A percentile compares a stretch with the other conserved stretches of the same genome.
Evolutionary conservation across 53 echinoderm and acorn worm species (phyloP).

Genomic region (Crossaster papposus): DNA sequence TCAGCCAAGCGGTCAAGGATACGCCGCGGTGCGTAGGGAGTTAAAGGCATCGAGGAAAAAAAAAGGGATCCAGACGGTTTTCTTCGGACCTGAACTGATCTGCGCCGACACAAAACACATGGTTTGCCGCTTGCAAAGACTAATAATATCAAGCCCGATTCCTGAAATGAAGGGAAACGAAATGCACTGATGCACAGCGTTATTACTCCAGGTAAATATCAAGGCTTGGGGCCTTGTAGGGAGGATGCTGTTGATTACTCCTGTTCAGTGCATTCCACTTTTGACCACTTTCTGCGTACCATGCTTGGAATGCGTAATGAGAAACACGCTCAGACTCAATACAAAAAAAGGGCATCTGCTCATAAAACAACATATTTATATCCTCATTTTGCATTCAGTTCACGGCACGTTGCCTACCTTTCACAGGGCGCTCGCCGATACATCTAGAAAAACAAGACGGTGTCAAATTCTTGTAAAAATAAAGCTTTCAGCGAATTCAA

Average conservation of each 20-base stretch:
- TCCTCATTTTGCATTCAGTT: not conserved
- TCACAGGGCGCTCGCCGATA: not conserved
- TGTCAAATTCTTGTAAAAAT: not conserved
- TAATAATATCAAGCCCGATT: slow-evolving; percentile 7
- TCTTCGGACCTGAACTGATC: slow-evolving; percentile 33
- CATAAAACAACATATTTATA: not conserved
- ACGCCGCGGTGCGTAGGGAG: not conserved
- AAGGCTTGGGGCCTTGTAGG: not conserved
- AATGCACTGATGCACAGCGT: not conserved
- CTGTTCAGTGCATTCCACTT: not conserved
- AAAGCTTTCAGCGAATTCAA: not conserved
- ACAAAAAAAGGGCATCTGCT: not conserved
- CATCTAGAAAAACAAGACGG: not conserved
- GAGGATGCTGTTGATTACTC: not conserved
- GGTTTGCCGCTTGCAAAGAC: slow-evolving; percentile 39
- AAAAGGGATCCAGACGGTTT: not conserved
- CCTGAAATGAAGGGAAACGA: slow-evolving; percentile 34
- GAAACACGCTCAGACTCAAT: not conserved
- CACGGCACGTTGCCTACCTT: not conserved
- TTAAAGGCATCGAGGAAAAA: not conserved
- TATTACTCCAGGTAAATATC: not conserved
- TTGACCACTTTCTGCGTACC: not conserved
- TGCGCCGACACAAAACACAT: slow-evolving; percentile 44
- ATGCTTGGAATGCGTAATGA: not conserved
- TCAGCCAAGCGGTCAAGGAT: slow-evolving; percentile 58